Evolutionary conservation across 2,797 vertebrate species (phyloP), one percentile per base, ranked within the genome.

Genomic region (Phaenicophaeus curvirostris): DNA sequence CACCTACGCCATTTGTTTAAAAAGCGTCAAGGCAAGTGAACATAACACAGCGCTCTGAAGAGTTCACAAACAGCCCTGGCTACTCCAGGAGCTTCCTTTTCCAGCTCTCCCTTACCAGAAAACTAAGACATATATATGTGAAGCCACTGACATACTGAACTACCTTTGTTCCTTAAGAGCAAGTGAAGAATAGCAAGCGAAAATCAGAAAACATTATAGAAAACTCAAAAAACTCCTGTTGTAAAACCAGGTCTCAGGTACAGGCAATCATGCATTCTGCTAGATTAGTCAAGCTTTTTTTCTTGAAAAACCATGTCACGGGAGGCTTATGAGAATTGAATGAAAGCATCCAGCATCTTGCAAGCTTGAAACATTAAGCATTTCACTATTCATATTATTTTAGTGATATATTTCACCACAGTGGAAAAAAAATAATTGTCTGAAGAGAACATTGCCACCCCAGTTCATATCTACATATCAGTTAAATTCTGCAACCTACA

Each of bases 121-220:
- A 28, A 33, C 4, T 0, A 0, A 54, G 7, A 9, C 5, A 31
- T 25, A 50, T 18, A 31, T 15, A 17, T 3, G 23, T 13, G 9
- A 68, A 73, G 16, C 11, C 59, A 31, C 21, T 33, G 41, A 66
- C 25, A 17, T 6, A 28, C 30, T 15, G 17, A 76, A 59, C 24
- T 37, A 24, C 37, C 14, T 33, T 33, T 13, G 33, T 30, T 76
- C 76, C 28, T 20, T 63, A 82, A n/a, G 31, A 73, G 4, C 16
- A 46, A 87, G 15, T 35, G 28, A n/a, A 72, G 50, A 89, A 72
- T 2, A 51, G n/a, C 15, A 31, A 31, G 28, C 41, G 20, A 88
- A 71, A 75, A 85, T 39, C 6, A 91, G n/a, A 93, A 69, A 48
- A 84, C 5, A 4, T 46, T 9, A 41, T 1, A 41, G 20, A 74